Conservation (phyloP, 2,113 vertebrate genomes). For the Scomber colias region DNA sequence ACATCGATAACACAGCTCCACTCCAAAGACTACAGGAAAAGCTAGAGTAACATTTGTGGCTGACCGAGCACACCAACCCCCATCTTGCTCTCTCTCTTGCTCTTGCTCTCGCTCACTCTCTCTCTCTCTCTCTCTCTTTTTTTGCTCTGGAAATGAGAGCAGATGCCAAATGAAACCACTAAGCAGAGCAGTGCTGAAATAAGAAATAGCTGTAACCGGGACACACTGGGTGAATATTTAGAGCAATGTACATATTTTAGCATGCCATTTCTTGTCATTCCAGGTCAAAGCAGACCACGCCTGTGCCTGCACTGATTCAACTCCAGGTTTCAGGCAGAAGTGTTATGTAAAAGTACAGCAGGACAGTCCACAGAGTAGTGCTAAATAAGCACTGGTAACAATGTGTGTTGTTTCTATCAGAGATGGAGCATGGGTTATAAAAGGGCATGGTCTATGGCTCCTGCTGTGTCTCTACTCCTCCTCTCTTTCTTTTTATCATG, state of each 20-base stretch:
- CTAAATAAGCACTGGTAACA: conserved; percentile 37
- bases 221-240: conserved; percentile 71
- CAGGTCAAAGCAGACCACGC: conserved; percentile 58
- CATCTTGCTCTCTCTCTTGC: conserved; percentile 10
- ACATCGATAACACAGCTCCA: conserved; percentile 44
- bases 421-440: conserved; percentile 38
- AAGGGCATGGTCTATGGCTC: conserved; percentile 35
- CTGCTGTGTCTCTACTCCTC: background rate
- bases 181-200: conserved; percentile 72
- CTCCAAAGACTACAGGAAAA: conserved; percentile 48
- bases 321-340: conserved; percentile 19
- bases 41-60: conserved; percentile 45
- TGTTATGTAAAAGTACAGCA: conserved; percentile 26
- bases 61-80: conserved; percentile 38
- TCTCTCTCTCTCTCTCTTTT: conserved; percentile 11
- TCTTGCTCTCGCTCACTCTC: conserved; percentile 2
- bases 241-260: conserved; percentile 73
- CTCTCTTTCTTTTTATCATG: conserved; percentile 37
- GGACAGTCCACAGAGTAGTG: background rate
- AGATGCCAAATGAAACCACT: conserved; percentile 75
- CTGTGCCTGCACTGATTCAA: conserved; percentile 40
- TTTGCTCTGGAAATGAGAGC: conserved; percentile 62
- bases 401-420: conserved; percentile 30
- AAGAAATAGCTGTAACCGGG: conserved; percentile 73
- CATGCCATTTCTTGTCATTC: conserved; percentile 65